Evolutionary conservation across 2,113 vertebrate genomes (phyloP).

Genomic region (Verasper variegatus): DNA sequence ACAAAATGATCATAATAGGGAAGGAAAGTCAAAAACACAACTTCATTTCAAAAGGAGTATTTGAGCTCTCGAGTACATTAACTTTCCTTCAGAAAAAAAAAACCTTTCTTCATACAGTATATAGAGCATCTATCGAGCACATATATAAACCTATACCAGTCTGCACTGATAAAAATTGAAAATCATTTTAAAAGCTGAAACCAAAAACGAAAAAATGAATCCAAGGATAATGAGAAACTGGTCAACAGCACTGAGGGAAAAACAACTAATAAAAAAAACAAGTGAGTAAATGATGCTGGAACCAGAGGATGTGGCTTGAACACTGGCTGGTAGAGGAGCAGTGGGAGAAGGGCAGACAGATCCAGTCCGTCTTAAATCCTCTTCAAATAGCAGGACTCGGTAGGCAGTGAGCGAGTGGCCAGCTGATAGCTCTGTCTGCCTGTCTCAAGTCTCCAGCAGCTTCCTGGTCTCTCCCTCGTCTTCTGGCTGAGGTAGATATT

Average conservation of each 20-base stretch:
- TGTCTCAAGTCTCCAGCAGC: slow-evolving; percentile 78
- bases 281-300: slow-evolving; percentile 57
- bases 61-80: slow-evolving; percentile 55
- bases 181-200: slow-evolving; percentile 73
- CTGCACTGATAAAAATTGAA: slow-evolving; percentile 74
- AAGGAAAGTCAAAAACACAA: slow-evolving; percentile 44
- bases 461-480: slow-evolving; percentile 79
- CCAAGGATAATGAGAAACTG: slow-evolving; percentile 84
- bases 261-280: slow-evolving; percentile 40
- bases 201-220: slow-evolving; percentile 44
- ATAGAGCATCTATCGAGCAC: slow-evolving; percentile 50
- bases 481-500: slow-evolving; percentile 95
- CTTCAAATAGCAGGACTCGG: slow-evolving; percentile 77
- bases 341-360: slow-evolving; percentile 84
- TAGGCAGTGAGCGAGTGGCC: slow-evolving; percentile 64
- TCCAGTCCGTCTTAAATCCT: slow-evolving; percentile 89
- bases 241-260: slow-evolving; percentile 89
- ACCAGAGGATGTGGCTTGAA: slow-evolving; percentile 73
- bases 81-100: slow-evolving; percentile 68
- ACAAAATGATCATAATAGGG: slow-evolving; percentile 55
- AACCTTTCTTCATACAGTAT: slow-evolving; percentile 63
- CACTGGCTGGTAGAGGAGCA: slow-evolving; percentile 52
- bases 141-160: slow-evolving; percentile 59
- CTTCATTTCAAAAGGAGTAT: slow-evolving; percentile 54
- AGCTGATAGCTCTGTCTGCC: slow-evolving; percentile 69